Conservation (phyloP, 37 sponge, comb jelly and placozoan genomes). For the Chondrosia reniformis region DNA sequence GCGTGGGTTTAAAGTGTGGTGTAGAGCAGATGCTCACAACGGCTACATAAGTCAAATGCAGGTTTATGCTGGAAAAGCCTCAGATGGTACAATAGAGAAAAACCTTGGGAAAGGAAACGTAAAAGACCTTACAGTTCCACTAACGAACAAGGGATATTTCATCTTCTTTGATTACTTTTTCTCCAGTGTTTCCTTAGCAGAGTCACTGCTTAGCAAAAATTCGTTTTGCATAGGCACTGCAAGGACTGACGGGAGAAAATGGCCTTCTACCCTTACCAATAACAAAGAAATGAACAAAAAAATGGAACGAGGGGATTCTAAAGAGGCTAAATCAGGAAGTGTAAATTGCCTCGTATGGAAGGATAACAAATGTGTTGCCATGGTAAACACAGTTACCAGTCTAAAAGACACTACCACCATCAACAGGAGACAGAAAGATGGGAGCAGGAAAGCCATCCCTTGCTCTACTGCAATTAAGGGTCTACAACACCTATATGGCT, state of each 20-base stretch:
- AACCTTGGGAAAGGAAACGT: background rate
- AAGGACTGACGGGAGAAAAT: background rate
- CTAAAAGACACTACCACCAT: background rate
- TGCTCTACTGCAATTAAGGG: constrained; percentile 19
- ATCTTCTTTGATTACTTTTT: constrained; percentile 4
- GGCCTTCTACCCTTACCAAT: background rate
- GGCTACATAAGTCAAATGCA: background rate
- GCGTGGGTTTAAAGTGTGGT: constrained; percentile 6
- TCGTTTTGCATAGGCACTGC: background rate
- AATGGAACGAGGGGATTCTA: background rate
- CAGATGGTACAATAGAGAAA: background rate
- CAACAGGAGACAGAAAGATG: constrained; percentile 22
- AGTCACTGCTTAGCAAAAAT: background rate
- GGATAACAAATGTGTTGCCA: constrained; percentile 22
- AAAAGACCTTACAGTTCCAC: background rate
- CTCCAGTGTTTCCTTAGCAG: background rate
- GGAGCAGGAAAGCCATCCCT: constrained; percentile 3
- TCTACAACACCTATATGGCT: constrained; percentile 15
- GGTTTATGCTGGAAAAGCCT: background rate
- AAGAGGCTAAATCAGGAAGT: background rate
- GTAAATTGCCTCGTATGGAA: constrained; percentile 19
- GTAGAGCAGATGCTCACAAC: background rate
- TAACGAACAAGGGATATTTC: background rate
- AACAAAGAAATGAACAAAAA: background rate
- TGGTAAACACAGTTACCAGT: background rate